Percentiles rank a stretch among this genome's conserved stretches.
phyloP scores from a whole-genome alignment of 2,797 vertebrate species.

The Fistularia tabacaria region DNA sequence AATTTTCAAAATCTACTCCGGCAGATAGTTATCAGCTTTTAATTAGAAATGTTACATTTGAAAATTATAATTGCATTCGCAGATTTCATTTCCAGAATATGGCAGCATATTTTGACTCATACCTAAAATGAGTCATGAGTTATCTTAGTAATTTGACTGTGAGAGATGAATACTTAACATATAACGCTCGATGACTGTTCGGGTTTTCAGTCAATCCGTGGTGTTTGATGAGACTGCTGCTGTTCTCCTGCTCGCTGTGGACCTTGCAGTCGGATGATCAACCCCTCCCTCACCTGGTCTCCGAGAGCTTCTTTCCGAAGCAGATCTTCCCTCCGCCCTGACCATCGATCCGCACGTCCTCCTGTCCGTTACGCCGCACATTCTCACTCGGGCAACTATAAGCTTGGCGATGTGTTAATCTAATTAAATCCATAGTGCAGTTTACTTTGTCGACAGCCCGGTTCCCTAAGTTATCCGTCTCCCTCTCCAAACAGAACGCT shows the following conservation, averaged over 20 bases:
- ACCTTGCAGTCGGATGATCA: not conserved
- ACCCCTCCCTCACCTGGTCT: conserved; percentile 23
- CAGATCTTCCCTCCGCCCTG: conserved; percentile 42
- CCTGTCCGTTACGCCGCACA: conserved; percentile 31
- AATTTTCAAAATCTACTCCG: too few relatives aligned
- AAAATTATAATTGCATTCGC: too few relatives aligned
- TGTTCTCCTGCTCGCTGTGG: not conserved
- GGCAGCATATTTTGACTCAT: too few relatives aligned
- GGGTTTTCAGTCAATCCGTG: too few relatives aligned
- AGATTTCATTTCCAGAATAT: too few relatives aligned
- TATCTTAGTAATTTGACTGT: too few relatives aligned
- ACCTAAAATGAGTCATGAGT: too few relatives aligned
- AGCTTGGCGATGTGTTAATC: conserved; percentile 75
- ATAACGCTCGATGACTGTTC: too few relatives aligned
- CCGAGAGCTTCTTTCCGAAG: conserved; percentile 39
- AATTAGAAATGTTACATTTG: too few relatives aligned
- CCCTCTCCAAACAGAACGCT: conserved; percentile 56
- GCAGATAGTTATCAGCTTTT: too few relatives aligned
- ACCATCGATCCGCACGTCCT: conserved; percentile 56
- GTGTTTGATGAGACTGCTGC: too few relatives aligned
- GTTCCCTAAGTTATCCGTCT: conserved; percentile 73
- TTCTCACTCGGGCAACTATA: conserved; percentile 44
- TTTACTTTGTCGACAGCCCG: conserved; percentile 73
- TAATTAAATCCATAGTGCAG: conserved; percentile 81
- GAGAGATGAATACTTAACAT: too few relatives aligned